These are phyloP conservation scores for Saturnia pavonia DNA, from an alignment of 2,888 invertebrate genomes.

Conservation along the genomic window DNA sequence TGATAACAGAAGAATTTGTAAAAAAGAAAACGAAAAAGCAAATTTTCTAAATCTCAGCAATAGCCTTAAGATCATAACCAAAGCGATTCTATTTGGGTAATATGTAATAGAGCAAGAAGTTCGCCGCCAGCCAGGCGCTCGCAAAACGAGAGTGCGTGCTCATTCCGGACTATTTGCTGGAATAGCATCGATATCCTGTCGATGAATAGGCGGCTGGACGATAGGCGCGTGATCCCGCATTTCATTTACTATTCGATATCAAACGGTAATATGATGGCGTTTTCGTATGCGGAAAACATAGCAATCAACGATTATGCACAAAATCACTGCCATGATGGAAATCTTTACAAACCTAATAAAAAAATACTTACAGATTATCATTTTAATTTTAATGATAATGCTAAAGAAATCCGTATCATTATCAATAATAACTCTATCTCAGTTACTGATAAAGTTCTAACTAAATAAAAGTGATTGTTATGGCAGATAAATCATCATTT, in stretches of 20 bases:
- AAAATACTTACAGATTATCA: not conserved
- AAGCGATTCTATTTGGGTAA: conserved; percentile 63
- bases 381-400: not conserved
- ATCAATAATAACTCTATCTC: not conserved
- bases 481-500: not conserved
- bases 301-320: conserved; percentile 31
- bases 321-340: not conserved
- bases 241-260: conserved; percentile 45
- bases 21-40: conserved; percentile 36
- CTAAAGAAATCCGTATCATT: not conserved
- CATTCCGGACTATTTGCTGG: conserved; percentile 61
- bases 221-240: conserved; percentile 62
- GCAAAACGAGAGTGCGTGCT: conserved; percentile 52
- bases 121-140: conserved; percentile 67
- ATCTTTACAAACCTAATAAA: not conserved
- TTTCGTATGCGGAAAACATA: conserved; percentile 20
- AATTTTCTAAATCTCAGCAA: conserved; percentile 52
- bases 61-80: conserved; percentile 56
- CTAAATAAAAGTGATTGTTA: not conserved
- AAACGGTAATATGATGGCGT: conserved; percentile 18
- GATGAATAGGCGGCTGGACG: conserved; percentile 53
- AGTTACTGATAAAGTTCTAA: no score
- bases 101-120: conserved; percentile 60
- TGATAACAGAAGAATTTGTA: conserved; percentile 33
- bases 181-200: conserved; percentile 57